Conservation (phyloP, 2,888 invertebrate species). For the Nymphalis urticae region DNA sequence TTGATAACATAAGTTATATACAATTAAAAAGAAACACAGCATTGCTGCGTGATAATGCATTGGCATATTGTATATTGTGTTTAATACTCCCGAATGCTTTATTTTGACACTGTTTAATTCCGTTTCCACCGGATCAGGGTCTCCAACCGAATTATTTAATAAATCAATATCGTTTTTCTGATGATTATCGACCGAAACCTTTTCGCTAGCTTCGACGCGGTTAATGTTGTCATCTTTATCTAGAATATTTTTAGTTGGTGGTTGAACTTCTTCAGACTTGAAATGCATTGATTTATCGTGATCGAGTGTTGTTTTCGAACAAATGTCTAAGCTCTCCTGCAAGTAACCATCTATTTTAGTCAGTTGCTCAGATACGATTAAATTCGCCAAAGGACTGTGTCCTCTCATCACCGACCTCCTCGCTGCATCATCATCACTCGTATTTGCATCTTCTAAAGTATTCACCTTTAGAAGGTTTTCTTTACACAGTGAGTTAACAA, state of each 20-base stretch:
- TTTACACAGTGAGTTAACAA: constrained; percentile 69
- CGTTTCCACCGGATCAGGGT: constrained; percentile 43
- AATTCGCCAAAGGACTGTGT: constrained; percentile 49
- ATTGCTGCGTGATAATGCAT: constrained; percentile 79
- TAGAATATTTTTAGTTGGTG: constrained; percentile 6
- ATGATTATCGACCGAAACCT: constrained; percentile 13
- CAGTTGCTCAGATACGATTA: constrained; percentile 66
- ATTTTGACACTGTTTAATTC: constrained; percentile 64
- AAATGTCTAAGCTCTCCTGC: constrained; percentile 69
- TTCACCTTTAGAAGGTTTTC: constrained; percentile 55
- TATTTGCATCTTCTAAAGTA: constrained; percentile 25
- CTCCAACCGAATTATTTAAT: constrained; percentile 30
- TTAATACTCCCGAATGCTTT: constrained; percentile 59
- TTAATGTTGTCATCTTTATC: neutral
- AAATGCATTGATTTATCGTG: constrained; percentile 3
- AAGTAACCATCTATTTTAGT: constrained; percentile 71
- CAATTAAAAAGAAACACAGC: constrained; percentile 76
- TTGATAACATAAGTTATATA: constrained; percentile 78
- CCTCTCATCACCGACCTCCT: constrained; percentile 36
- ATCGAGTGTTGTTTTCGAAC: constrained; percentile 50
- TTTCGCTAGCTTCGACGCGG: neutral
- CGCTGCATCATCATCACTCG: constrained; percentile 13
- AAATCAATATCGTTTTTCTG: constrained; percentile 21
- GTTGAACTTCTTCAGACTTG: constrained; percentile 15
- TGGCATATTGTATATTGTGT: constrained; percentile 73